Conservation (phyloP, 92 coral and sea anemone genomes). For the Galaxea fascicularis region DNA sequence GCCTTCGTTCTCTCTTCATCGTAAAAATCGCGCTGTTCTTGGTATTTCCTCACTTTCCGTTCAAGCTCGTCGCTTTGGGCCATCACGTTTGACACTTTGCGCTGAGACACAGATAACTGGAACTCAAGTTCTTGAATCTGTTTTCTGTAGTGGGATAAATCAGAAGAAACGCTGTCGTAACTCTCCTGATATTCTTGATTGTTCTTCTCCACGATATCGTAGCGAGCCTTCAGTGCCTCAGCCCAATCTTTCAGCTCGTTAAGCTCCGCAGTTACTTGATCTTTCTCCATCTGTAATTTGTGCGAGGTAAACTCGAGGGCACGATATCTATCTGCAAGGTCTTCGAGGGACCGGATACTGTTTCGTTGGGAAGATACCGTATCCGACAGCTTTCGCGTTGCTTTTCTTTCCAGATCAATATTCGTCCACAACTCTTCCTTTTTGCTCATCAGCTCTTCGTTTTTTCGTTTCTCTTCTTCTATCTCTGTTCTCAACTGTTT, state of each 20-base stretch:
- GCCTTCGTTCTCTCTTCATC: conserved; percentile 77
- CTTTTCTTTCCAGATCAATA: conserved; percentile 76
- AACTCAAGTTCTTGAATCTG: conserved; percentile 74
- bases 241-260: conserved; percentile 81
- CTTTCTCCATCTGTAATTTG: conserved; percentile 68
- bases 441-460: conserved; percentile 64
- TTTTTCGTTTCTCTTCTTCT: conserved; percentile 54
- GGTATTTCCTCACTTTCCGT: conserved; percentile 61
- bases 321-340: conserved; percentile 63
- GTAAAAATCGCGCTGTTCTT: conserved; percentile 78
- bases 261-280: conserved; percentile 70
- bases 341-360: conserved; percentile 65
- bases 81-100: conserved; percentile 65
- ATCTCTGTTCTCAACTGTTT: conserved; percentile 66
- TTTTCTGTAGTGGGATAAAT: conserved; percentile 70
- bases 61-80: conserved; percentile 71
- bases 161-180: conserved; percentile 72
- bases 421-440: conserved; percentile 58
- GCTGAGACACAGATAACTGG: conserved; percentile 54
- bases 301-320: conserved; percentile 70
- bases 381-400: conserved; percentile 80
- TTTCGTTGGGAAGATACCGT: conserved; percentile 73
- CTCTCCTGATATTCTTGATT: conserved; percentile 73
- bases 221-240: conserved; percentile 83
- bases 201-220: conserved; percentile 80